Base-by-base conservation (phyloP, 2,888 invertebrate genomes). In the Caprella mutica region DNA sequence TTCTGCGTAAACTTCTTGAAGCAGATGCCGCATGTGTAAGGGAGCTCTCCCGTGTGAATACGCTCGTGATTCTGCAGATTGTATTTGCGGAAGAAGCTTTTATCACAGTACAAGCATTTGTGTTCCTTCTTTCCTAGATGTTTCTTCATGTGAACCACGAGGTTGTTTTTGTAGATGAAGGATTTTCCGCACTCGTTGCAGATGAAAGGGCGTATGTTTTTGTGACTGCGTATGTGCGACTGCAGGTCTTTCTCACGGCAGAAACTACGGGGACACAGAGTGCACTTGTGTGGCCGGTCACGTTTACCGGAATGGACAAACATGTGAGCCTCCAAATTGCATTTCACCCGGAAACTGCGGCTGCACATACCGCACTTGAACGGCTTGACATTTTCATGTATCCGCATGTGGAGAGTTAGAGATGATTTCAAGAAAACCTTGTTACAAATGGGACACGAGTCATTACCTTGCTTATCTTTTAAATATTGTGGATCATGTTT, bases 121-220 rank as follows among this genome's bases (percentile, higher is more conserved):
- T 82, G 86, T 68, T 81, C 81, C 72, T 88, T 86, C 52, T 80
- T 83, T 68, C 80, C 82, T 69, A 86, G 85, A 73, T 91, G 90
- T 69, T 90, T 89, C 43, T 81, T 79, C 5, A 88, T 83, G 72
- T 91, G 90, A 40, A 89, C 77, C 70, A 86, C 81, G 71, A 89
- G 88, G 73, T 90, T 90, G 72, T 86, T 87, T 71, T 89, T 89
- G 59, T 88, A 77, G 61, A 87, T 86, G 73, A 90, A 90, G 73
- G 86, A 85, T 61, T 86, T 85, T 40, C 90, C 90, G 74, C 90
- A 90, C 72, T 86, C 83, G 72, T 90, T 89, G 73, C 90, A 90
- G 1, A 88, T 88, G 73, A 83, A 90, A 2, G 87, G 89, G 52
- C 85, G 79, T 42, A 86, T 82, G 59, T 86, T 83, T 66, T 84